These are phyloP conservation scores for Oxyscelio sp. DNA, from an alignment of 2,888 invertebrate genomes.

Conservation along the genomic window DNA sequence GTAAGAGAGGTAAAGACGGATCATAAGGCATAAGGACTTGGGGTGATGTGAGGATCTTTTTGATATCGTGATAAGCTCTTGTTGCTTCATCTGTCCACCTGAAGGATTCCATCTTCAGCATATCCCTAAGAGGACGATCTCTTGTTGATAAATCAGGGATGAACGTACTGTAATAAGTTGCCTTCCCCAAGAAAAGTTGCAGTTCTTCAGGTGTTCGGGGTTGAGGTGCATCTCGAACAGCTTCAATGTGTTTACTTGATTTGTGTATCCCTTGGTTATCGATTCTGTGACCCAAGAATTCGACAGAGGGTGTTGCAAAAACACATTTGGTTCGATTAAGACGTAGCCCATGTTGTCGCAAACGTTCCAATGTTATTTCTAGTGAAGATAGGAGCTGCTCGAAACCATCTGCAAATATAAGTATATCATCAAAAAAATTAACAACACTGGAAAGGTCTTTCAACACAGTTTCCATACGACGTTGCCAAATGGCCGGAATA, in stretches of 20 bases:
- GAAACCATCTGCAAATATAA: conserved; percentile 12
- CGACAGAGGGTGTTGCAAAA: conserved; percentile 3
- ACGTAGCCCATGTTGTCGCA: conserved; percentile 21
- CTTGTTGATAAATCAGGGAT: conserved; percentile 25
- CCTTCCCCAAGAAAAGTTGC: conserved; percentile 40
- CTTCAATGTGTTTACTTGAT: conserved; percentile 35
- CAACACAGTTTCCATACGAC: conserved; percentile 27
- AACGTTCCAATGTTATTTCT: conserved; percentile 2
- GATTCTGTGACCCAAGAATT: conserved; percentile 30
- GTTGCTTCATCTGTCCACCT: background rate
- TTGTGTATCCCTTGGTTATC: conserved; percentile 27
- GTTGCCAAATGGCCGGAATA: conserved; percentile 13
- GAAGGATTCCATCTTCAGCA: background rate
- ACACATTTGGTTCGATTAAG: conserved; percentile 27
- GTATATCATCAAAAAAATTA: conserved; percentile 36
- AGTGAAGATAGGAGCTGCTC: conserved; percentile 16
- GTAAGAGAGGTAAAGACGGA: background rate
- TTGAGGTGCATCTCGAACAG: conserved; percentile 7
- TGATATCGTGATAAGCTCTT: conserved; percentile 8
- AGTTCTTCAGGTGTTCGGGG: conserved; percentile 13
- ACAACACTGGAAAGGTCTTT: conserved; percentile 19
- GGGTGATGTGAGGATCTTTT: conserved; percentile 7
- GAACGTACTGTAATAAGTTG: conserved; percentile 24
- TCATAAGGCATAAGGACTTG: conserved; percentile 31
- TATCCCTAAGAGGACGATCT: background rate